Conservation (phyloP, 1,140 invertebrate species). For the Doryteuthis pealeii region DNA sequence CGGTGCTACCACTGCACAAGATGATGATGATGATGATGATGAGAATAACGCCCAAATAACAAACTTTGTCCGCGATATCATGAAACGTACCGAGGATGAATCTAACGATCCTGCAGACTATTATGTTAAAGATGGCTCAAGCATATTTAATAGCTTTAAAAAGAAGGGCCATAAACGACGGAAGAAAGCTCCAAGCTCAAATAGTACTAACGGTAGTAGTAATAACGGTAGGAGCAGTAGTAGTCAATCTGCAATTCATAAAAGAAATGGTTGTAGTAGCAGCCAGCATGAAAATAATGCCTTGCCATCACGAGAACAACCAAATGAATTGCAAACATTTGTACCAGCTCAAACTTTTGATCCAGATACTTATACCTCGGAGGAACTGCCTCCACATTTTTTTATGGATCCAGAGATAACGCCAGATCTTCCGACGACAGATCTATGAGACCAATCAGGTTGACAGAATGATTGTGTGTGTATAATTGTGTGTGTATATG, state of each 20-base stretch:
- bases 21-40: too few species aligned
- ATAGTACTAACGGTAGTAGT: neutral
- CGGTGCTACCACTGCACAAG: neutral
- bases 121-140: neutral
- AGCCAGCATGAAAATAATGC: neutral
- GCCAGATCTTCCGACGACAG: conserved; percentile 6
- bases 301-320: neutral
- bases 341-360: neutral
- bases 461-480: too few species aligned
- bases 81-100: neutral
- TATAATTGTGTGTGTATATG: too few species aligned
- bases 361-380: neutral
- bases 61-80: neutral
- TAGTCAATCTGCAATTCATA: neutral
- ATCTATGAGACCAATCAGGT: neutral
- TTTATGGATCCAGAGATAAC: conserved; percentile 10
- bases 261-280: neutral
- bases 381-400: conserved; percentile 2
- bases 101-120: neutral
- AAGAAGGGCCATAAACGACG: neutral
- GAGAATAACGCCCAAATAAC: neutral
- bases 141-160: neutral
- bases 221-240: neutral
- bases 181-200: neutral
- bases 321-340: neutral